These are phyloP conservation scores for Lasioglossum malachurum DNA, from an alignment of 2,888 invertebrate genomes.

Conservation along the genomic window DNA sequence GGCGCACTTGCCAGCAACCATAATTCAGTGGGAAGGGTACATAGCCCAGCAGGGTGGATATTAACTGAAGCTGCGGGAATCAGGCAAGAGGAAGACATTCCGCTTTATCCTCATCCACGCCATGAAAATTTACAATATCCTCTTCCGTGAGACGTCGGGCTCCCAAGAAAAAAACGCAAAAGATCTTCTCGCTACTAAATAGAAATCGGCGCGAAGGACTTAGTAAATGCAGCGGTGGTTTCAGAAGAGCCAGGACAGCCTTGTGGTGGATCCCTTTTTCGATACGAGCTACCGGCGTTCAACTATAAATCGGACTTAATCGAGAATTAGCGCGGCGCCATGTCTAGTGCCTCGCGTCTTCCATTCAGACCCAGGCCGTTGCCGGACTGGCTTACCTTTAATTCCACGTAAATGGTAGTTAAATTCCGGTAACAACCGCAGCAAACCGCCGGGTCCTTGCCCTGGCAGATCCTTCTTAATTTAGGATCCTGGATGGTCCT, in stretches of 20 bases:
- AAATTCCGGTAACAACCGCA: conserved; percentile 73
- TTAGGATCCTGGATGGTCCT: background rate
- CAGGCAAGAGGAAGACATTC: conserved; percentile 13
- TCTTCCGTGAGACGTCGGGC: background rate
- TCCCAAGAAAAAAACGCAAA: background rate
- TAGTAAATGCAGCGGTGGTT: background rate
- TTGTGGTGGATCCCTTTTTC: conserved; percentile 16
- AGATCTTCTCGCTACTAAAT: background rate
- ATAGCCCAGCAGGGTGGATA: conserved; percentile 19
- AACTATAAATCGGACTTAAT: conserved; percentile 78
- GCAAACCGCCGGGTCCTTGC: conserved; percentile 19
- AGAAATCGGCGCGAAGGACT: background rate
- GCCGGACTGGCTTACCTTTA: conserved; percentile 75
- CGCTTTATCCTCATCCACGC: conserved; percentile 12
- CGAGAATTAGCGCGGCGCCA: conserved; percentile 73
- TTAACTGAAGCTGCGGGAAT: conserved; percentile 39
- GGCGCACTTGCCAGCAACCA: background rate
- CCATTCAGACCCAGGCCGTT: conserved; percentile 65
- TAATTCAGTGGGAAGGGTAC: conserved; percentile 31
- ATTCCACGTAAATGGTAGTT: conserved; percentile 79
- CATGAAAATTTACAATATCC: conserved; percentile 17
- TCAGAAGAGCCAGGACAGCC: background rate
- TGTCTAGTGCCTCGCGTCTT: conserved; percentile 60
- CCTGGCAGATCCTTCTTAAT: conserved; percentile 3
- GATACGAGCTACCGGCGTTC: conserved; percentile 27